Percentiles rank a stretch among this genome's conserved stretches.
Evolutionary conservation across 2,797 vertebrate genomes (phyloP).

Genomic region (Phoebastria nigripes): DNA sequence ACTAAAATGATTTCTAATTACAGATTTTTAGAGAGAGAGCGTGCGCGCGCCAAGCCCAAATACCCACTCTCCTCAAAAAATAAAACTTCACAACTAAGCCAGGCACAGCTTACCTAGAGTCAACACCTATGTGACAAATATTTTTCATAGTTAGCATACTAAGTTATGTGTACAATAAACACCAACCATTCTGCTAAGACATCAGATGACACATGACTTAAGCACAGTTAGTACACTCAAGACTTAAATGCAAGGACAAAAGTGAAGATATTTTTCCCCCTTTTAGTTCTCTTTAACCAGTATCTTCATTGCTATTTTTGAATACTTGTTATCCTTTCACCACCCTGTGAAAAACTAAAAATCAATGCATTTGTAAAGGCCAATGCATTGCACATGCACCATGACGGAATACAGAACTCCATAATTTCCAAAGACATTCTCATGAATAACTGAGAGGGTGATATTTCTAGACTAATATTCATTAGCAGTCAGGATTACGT

Average conservation of each 20-base stretch:
- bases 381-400: background rate
- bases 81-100: background rate
- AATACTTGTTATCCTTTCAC: background rate
- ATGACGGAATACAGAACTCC: background rate
- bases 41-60: background rate
- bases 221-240: background rate
- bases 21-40: background rate
- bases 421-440: background rate
- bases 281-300: background rate
- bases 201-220: background rate
- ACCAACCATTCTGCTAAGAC: background rate
- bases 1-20: background rate
- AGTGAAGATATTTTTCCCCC: background rate
- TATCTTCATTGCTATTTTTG: background rate
- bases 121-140: background rate
- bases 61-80: fast-evolving
- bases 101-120: background rate
- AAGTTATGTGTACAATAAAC: background rate
- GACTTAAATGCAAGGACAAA: background rate
- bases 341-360: background rate
- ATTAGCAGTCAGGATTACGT: constrained; percentile 14
- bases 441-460: background rate
- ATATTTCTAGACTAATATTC: constrained; percentile 36
- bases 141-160: background rate
- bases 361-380: background rate